Evolutionary conservation across 2,888 invertebrate species (phyloP).

Genomic region (Oscheius sp.): DNA sequence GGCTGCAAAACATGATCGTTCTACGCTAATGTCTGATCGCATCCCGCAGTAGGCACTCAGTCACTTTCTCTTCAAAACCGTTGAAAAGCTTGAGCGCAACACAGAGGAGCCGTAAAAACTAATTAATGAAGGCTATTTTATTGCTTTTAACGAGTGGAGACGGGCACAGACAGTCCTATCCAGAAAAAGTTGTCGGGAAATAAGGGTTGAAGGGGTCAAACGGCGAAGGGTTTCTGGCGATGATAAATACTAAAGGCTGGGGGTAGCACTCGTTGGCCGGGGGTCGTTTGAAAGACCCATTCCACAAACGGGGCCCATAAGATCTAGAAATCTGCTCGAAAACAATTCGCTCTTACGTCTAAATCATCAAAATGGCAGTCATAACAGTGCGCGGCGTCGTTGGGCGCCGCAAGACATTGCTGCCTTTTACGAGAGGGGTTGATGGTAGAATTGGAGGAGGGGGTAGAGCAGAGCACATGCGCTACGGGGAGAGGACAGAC

Average conservation of each 20-base stretch:
- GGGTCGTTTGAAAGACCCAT: slow-evolving; percentile 27
- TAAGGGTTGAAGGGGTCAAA: neutral
- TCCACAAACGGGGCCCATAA: slow-evolving; percentile 33
- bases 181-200: neutral
- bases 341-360: slow-evolving; percentile 35
- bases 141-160: neutral
- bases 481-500: neutral
- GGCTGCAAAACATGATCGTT: slow-evolving; percentile 36
- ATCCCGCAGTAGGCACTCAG: slow-evolving; percentile 27
- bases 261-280: neutral
- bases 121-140: slow-evolving; percentile 16
- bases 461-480: slow-evolving; percentile 2
- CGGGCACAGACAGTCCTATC: slow-evolving; percentile 5
- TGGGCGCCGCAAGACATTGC: slow-evolving; percentile 21
- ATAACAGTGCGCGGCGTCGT: slow-evolving; percentile 37
- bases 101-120: slow-evolving; percentile 13
- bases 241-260: neutral
- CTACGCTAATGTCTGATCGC: slow-evolving; percentile 36
- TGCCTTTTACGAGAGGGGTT: slow-evolving; percentile 16
- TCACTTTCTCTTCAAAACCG: slow-evolving; percentile 29
- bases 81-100: slow-evolving; percentile 18
- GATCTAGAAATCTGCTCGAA: slow-evolving; percentile 36
- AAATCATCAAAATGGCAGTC: slow-evolving; percentile 37
- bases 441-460: slow-evolving; percentile 10
- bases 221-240: neutral